These are phyloP conservation scores for Phthorimaea operculella DNA, from an alignment of 1,140 invertebrate species.

Conservation along the genomic window DNA sequence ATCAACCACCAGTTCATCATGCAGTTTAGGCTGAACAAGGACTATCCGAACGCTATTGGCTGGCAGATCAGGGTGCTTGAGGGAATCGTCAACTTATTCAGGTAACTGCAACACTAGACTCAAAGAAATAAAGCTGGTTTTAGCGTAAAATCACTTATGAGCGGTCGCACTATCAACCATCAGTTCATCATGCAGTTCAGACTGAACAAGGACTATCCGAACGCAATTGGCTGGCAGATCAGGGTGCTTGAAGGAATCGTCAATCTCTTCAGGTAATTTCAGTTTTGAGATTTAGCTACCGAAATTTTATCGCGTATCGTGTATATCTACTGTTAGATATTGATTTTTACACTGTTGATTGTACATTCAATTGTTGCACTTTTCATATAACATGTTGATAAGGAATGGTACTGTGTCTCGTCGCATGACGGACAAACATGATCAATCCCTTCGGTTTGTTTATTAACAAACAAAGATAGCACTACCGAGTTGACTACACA, in stretches of 20 bases:
- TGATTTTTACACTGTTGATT: too few relatives aligned
- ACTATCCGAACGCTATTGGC: conserved; percentile 72
- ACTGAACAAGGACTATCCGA: conserved; percentile 69
- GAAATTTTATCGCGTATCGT: too few relatives aligned
- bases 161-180: conserved; percentile 81
- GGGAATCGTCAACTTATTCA: conserved; percentile 75
- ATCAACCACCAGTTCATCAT: conserved; percentile 87
- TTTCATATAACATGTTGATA: too few relatives aligned
- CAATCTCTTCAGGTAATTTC: conserved; percentile 72
- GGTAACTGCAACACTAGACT: conserved; percentile 16
- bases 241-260: conserved; percentile 76
- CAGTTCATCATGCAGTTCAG: conserved; percentile 79
- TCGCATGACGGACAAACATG: too few relatives aligned
- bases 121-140: too few relatives aligned
- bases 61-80: conserved; percentile 78
- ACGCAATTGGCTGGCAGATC: conserved; percentile 78
- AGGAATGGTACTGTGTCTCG: too few relatives aligned
- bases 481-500: too few relatives aligned
- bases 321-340: too few relatives aligned
- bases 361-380: too few relatives aligned
- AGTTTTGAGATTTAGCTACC: too few relatives aligned
- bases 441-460: too few relatives aligned
- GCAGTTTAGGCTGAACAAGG: conserved; percentile 70
- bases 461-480: too few relatives aligned
- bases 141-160: conserved; percentile 39